Evolutionary conservation across 2,888 invertebrate species (phyloP).

Genomic region (Leuctra nigra): DNA sequence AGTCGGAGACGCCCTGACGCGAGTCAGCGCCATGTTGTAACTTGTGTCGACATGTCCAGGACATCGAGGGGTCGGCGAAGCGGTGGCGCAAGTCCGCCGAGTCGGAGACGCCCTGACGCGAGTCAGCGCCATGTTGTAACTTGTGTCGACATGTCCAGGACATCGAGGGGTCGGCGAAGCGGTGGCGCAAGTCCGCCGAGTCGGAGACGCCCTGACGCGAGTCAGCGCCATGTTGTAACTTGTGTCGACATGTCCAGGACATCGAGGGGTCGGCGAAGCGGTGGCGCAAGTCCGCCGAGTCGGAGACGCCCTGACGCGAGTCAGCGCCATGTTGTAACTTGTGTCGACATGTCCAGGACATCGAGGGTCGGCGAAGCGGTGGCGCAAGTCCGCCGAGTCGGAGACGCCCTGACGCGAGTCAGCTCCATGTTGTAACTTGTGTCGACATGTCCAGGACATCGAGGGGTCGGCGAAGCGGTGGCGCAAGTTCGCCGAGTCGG

Average conservation of each 20-base stretch:
- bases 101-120: constrained; percentile 86
- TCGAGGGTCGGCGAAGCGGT: constrained; percentile 44
- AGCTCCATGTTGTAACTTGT: too few relatives aligned
- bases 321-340: too few relatives aligned
- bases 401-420: constrained; percentile 90
- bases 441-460: too few relatives aligned
- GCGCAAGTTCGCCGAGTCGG: constrained; percentile 88
- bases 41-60: too few relatives aligned
- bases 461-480: constrained; percentile 50
- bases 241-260: too few relatives aligned
- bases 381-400: constrained; percentile 88
- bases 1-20: constrained; percentile 86
- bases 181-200: constrained; percentile 90
- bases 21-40: too few relatives aligned
- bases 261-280: constrained; percentile 39
- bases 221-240: too few relatives aligned
- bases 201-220: constrained; percentile 90
- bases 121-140: too few relatives aligned
- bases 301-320: constrained; percentile 88
- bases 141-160: too few relatives aligned
- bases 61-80: constrained; percentile 26
- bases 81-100: constrained; percentile 91
- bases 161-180: constrained; percentile 32
- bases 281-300: constrained; percentile 89
- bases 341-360: too few relatives aligned